Evolutionary conservation across 2,888 invertebrate species (phyloP), one percentile per base, ranked within the genome.

Genomic region (Acanthosepion esculentum): DNA sequence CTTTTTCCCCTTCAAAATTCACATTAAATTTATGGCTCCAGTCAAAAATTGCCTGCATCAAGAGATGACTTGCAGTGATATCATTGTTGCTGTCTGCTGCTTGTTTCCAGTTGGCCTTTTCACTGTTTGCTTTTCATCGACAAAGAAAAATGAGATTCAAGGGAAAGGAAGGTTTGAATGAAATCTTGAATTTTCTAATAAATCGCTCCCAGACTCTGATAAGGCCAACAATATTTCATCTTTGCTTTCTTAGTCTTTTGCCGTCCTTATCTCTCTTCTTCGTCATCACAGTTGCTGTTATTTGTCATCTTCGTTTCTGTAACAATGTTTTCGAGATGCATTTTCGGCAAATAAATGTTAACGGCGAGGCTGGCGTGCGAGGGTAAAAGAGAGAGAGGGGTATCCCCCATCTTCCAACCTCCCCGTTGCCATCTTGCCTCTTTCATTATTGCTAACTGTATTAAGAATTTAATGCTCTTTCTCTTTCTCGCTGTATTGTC

Each of bases 221-320:
- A 33, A 78, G 78, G 78, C 78, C 12, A 33, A 78, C 78, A 78
- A 78, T 78, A 78, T 78, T 78, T 78, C 78, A 78, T 78, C n/a
- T 78, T n/a, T 78, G 12, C 10, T 5, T 78, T n/a, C 12, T 12
- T 78, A 5, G 15, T 64, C 64, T 26, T 8, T n/a, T 78, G 5
- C 15, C n/a, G n/a, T 78, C n/a, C 78, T 78, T 78, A 78, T 78
- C 78, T 78, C n/a, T n/a, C n/a, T 78, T n/a, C 78, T 78, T n/a
- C 78, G 78, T 78, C 78, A 78, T 78, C 78, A 15, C n/a, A 78
- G 3, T 78, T 15, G n/a, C n/a, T 78, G 78, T 78, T n/a, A 78
- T 78, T 78, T 78, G 78, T 78, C 78, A 78, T 78, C n/a, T n/a
- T 78, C 78, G 78, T 33, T 33, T 78, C 78, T 78, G 78, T 78